phyloP scores from a whole-genome alignment of 2,797 vertebrate species.

The Enteromius trimaculatus region DNA sequence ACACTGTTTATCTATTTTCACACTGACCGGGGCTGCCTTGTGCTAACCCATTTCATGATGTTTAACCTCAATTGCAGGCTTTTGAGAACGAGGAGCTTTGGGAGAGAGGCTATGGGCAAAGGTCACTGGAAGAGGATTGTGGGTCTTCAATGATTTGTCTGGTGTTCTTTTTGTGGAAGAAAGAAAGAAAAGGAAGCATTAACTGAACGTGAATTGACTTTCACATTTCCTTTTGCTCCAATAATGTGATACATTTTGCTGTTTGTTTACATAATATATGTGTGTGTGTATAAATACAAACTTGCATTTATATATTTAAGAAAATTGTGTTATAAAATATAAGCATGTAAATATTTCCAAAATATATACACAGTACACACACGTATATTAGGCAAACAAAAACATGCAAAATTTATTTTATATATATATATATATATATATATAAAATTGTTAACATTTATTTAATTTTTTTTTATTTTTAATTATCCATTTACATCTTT shows the following conservation, averaged over 20 bases:
- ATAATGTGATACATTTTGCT: not conserved
- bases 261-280: no score
- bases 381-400: no score
- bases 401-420: no score
- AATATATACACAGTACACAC: no score
- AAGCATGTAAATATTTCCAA: no score
- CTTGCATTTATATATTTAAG: no score
- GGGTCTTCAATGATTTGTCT: not conserved
- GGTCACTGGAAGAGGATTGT: slow-evolving; percentile 18
- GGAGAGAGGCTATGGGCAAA: slow-evolving; percentile 7
- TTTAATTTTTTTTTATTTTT: not conserved
- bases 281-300: no score
- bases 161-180: not conserved
- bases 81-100: slow-evolving; percentile 1
- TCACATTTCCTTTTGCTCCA: not conserved
- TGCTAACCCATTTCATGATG: slow-evolving; percentile 10
- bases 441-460: not conserved
- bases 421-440: no score
- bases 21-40: not conserved
- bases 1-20: slow-evolving; percentile 39
- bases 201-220: not conserved
- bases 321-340: no score
- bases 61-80: slow-evolving; percentile 23
- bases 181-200: not conserved
- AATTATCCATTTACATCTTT: not conserved